Evolutionary conservation across 2,797 vertebrate genomes (phyloP).

Genomic region (Liparis tanakae): DNA sequence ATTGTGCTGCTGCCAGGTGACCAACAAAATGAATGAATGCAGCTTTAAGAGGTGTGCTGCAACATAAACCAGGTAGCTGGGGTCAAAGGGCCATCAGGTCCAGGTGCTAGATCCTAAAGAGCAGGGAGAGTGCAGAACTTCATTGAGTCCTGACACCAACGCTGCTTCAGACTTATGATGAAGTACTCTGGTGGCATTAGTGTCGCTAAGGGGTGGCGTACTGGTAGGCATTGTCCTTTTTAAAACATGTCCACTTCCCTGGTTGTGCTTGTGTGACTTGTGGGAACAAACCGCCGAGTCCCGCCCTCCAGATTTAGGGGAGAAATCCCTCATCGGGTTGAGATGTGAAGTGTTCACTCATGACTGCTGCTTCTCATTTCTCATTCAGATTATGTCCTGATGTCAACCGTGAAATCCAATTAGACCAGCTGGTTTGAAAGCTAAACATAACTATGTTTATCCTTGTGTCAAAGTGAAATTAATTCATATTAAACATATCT

Average conservation of each 20-base stretch:
- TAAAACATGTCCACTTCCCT: no score
- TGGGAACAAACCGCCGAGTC: no score
- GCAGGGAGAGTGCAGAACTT: not conserved
- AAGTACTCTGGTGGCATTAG: no score
- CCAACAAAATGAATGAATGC: not conserved
- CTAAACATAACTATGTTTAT: not conserved
- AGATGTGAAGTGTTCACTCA: not conserved
- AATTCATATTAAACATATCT: not conserved
- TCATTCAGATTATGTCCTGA: not conserved
- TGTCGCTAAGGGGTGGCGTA: no score
- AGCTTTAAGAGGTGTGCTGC: not conserved
- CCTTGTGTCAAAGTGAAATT: not conserved
- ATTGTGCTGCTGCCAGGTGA: constrained; percentile 1
- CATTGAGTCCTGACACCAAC: not conserved
- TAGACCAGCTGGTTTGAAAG: not conserved
- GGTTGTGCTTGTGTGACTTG: no score
- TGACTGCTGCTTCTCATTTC: not conserved
- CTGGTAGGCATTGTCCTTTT: no score
- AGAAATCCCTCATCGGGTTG: not conserved
- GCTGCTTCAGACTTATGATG: no score
- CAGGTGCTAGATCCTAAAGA: not conserved
- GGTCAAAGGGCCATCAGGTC: not conserved
- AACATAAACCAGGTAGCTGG: not conserved
- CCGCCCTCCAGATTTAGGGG: not conserved
- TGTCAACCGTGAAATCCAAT: not conserved